Evolutionary conservation across 2,113 vertebrate species (phyloP), one percentile per base, ranked within the genome.

Genomic region (Apteryx owenii): DNA sequence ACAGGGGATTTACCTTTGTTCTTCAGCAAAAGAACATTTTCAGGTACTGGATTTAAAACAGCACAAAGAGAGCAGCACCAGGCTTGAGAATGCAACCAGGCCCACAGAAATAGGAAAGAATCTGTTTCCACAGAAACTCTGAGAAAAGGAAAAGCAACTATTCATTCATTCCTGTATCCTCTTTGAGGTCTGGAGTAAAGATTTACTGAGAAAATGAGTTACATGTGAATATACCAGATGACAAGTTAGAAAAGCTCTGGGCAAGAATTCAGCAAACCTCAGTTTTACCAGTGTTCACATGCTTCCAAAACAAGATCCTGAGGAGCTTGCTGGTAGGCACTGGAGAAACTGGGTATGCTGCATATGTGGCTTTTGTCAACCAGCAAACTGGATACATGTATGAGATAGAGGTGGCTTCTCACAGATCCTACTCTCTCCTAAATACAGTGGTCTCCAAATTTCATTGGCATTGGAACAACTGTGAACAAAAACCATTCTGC

Each of bases 231-330:
- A 90, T 75, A 94, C 28, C 75, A 95, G 86, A 94, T 90, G 91
- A 97, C 82, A 89, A 95, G 54, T 94, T 85, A 95, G 89, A 95
- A 94, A 84, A 97, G 54, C 81, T 95, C 76, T 81, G 87, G 87
- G 89, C 75, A 90, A 85, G 78, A 93, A 91, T 94, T 97, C 95
- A 95, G 89, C 38, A 95, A 95, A 85, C 21, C 75, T 97, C 79
- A 56, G 44, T 88, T 95, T 88, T 89, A 93, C 64, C 89, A 81
- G 58, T 29, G 64, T 54, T 97, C 88, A n/a, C 73, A 42, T 26
- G 64, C 64, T 93, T 66, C 94, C 92, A 75, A 95, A 97, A 94
- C 91, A 88, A 91, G 89, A 77, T 91, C 81, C 75, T 40, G 5
- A 85, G 71, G 40, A 94, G 84, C 71, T 58, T 82, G 61, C 68